Base-by-base conservation (phyloP, 2,888 invertebrate species). In the Chironomus tentans region DNA sequence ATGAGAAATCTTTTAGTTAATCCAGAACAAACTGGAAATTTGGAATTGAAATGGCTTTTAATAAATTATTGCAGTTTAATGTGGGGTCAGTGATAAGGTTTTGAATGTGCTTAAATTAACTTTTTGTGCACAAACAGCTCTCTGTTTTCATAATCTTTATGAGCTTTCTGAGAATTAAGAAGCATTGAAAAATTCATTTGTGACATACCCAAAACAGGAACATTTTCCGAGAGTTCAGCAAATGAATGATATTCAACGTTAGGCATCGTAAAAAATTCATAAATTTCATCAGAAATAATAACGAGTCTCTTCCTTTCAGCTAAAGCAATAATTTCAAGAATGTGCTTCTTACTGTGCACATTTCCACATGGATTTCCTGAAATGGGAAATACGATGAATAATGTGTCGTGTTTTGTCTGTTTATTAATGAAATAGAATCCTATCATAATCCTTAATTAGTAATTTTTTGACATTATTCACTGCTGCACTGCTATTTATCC, bases 281-380 rank as follows among this genome's bases (percentile, higher is more conserved):
- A 98, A 82, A 99, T 97, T 88, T 99, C 98, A 84, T 98, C 98
- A 18, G 97, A 96, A 81, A 99, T 96, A 78, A 99, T 92, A 13
- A 97, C 96, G 56, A 98, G 85, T 81, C 87, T 89, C 82, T 94
- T 87, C 79, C 89, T 88, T 71, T 90, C 88, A 4, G 96, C 96
- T 68, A 98, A 85, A 18, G 88, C 88, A 75, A 98, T 85, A 78
- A 99, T 91, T 79, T 92, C 90, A 79, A 86, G 83, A 75, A 98
- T 86, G 83, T 99, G 98, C 76, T 90, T 84, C 78, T 89, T 88
- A 77, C 88, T 88, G 83, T 92, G 99, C n/a, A 98, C 98, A 1
- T 97, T 97, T 47, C 98, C 98, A 82, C 98, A 98, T 0, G 99
- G 99, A 15, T 56, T 56, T 0, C 38, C 38, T 38, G 38, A 7